A percentile compares a stretch with the other conserved stretches of the same genome.
These are phyloP conservation scores for Drosophila mayaguana DNA, from an alignment of 2,888 invertebrate genomes.

Conservation along the genomic window DNA sequence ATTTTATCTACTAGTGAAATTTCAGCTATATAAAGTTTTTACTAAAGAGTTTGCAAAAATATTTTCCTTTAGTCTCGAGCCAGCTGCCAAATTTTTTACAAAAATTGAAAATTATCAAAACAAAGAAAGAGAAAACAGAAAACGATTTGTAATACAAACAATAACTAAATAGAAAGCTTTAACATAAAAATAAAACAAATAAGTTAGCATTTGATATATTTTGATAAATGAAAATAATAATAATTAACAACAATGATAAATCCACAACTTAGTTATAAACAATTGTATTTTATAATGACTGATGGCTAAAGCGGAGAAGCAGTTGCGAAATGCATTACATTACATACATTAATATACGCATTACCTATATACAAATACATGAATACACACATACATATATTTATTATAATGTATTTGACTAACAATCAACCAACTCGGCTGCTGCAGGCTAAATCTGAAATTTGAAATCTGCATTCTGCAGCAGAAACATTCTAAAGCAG, in stretches of 20 bases:
- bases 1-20: conserved; percentile 65
- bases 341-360: conserved; percentile 45
- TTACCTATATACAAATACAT: conserved; percentile 48
- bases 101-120: conserved; percentile 13
- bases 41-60: conserved; percentile 27
- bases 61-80: conserved; percentile 54
- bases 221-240: conserved; percentile 60
- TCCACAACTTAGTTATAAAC: conserved; percentile 56
- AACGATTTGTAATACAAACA: conserved; percentile 56
- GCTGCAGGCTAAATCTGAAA: conserved; percentile 5
- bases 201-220: conserved; percentile 77
- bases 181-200: conserved; percentile 56
- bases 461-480: conserved; percentile 1
- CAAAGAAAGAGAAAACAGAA: conserved; percentile 12
- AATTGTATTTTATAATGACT: conserved; percentile 63
- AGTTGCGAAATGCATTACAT: conserved; percentile 40
- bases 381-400: conserved; percentile 24
- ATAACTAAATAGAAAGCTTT: conserved; percentile 79
- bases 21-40: conserved; percentile 42
- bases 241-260: conserved; percentile 7
- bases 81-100: conserved; percentile 72
- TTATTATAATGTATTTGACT: conserved; percentile 25
- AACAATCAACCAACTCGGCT: conserved; percentile 22
- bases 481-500: conserved; percentile 35
- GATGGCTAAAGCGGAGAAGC: conserved; percentile 39